Conservation (phyloP, 2,888 invertebrate species). For the Archips crataeganus region DNA sequence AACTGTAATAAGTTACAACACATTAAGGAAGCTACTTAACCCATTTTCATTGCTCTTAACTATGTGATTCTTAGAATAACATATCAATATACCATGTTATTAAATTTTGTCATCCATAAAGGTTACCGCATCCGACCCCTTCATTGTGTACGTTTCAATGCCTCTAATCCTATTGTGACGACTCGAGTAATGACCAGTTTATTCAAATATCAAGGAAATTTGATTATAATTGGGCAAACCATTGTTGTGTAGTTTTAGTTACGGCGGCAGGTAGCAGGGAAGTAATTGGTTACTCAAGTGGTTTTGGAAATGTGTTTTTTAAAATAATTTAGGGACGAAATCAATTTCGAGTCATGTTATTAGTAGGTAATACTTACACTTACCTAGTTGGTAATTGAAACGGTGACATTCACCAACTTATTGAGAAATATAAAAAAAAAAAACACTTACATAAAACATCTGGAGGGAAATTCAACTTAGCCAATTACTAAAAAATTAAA, state of each 20-base stretch:
- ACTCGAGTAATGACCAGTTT: constrained; percentile 60
- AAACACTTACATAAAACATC: no score
- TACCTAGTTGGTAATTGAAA: background rate
- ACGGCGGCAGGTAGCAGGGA: constrained; percentile 1
- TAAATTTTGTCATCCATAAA: constrained; percentile 49
- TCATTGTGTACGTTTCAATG: constrained; percentile 53
- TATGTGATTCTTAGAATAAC: no score
- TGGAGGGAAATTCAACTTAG: no score
- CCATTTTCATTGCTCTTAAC: no score
- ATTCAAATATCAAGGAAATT: constrained; percentile 73
- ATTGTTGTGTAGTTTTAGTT: constrained; percentile 52
- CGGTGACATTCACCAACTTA: background rate
- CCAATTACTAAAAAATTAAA: no score
- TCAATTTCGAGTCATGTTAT: background rate
- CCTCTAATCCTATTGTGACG: constrained; percentile 60
- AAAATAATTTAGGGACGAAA: background rate
- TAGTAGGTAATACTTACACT: no score
- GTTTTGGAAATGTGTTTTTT: background rate
- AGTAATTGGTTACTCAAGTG: background rate
- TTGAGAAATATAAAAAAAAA: no score
- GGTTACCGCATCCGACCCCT: constrained; percentile 38
- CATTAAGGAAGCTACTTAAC: no score
- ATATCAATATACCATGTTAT: constrained; percentile 10
- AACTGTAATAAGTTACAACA: no score
- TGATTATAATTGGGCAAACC: constrained; percentile 73